phyloP scores from a whole-genome alignment of 2,113 vertebrate species.

The Dolichallabes microphthalmus region DNA sequence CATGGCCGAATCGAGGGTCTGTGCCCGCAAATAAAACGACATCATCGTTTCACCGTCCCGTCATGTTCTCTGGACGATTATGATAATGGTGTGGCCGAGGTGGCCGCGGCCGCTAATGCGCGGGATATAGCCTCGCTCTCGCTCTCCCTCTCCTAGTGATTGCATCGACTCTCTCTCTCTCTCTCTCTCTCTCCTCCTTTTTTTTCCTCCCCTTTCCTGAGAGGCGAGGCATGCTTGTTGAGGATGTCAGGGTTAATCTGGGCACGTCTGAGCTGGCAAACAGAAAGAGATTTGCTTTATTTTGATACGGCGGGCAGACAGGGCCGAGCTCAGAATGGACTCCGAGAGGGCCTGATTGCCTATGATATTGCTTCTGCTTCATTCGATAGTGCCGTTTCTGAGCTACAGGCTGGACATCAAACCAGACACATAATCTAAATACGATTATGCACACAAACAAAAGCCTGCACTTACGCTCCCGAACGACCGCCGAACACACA shows the following conservation, averaged over 20 bases:
- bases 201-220: conserved; percentile 35
- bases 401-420: conserved; percentile 45
- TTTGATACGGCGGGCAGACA: conserved; percentile 42
- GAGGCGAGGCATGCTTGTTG: conserved; percentile 52
- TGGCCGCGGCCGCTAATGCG: conserved; percentile 86
- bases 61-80: conserved; percentile 99
- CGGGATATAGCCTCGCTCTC: conserved; percentile 73
- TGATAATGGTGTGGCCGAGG: conserved; percentile 95
- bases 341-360: conserved; percentile 49
- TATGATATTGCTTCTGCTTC: conserved; percentile 49
- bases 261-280: conserved; percentile 41
- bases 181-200: conserved; percentile 72
- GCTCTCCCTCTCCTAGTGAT: conserved; percentile 39
- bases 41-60: conserved; percentile 99
- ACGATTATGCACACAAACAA: conserved; percentile 49
- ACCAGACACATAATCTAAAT: conserved; percentile 53
- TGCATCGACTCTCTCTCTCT: conserved; percentile 54
- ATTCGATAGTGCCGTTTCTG: conserved; percentile 32
- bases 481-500: conserved; percentile 27
- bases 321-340: conserved; percentile 44
- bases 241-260: conserved; percentile 60
- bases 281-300: conserved; percentile 51
- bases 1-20: conserved; percentile 67
- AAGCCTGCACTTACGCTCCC: conserved; percentile 9
- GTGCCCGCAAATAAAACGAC: conserved; percentile 99